Evolutionary conservation across 64 coral and sea anemone genomes (phyloP), one percentile per base, ranked within the genome.

Genomic region (Dendronephthya gigantea): DNA sequence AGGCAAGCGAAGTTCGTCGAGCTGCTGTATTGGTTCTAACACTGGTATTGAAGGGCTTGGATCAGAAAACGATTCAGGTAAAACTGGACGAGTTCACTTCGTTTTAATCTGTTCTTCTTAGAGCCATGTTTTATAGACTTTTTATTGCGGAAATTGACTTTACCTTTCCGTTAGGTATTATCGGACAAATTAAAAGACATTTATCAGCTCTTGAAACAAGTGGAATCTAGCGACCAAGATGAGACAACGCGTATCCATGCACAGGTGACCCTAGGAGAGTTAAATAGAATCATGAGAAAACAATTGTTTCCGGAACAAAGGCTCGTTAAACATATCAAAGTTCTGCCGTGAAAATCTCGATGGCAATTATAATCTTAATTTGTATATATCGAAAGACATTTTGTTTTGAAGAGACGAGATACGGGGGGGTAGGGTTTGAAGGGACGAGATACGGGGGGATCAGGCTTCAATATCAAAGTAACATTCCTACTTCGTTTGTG

Each of bases 141-240:
- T 45, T 45, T 45, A 45, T 11, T 45, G 11, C 41, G 41, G 11
- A 45, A 45, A 45, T 45, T 8, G 28, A 36, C 32, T 34, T 74
- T 74, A 29, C 49, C 2, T 6, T 16, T 10, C 40, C 41, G 30
- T 84, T 62, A 97, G 95, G 95, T 90, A 14, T 51, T 98, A 15
- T 50, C 84, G 55, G 90, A 90, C 13, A 91, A 82, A n/a, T 87
- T 98, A 15, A 93, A 82, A 74, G 95, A 98, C 6, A 70, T 93
- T 1, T 98, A 98, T 65, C 92, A 83, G 43, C 79, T 98, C 34
- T 48, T 98, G 45, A 98, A 98, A 56, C n/a, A 74, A 12, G 90
- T 93, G 23, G 95, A 98, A 59, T 41, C 82, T 25, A 81, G 36
- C 51, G 95, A 98, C 50, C 14, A 59, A 0, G 95, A 98, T 48